These are phyloP conservation scores for Trinorchestia longiramus DNA, from an alignment of 1,140 invertebrate species.

Conservation along the genomic window DNA sequence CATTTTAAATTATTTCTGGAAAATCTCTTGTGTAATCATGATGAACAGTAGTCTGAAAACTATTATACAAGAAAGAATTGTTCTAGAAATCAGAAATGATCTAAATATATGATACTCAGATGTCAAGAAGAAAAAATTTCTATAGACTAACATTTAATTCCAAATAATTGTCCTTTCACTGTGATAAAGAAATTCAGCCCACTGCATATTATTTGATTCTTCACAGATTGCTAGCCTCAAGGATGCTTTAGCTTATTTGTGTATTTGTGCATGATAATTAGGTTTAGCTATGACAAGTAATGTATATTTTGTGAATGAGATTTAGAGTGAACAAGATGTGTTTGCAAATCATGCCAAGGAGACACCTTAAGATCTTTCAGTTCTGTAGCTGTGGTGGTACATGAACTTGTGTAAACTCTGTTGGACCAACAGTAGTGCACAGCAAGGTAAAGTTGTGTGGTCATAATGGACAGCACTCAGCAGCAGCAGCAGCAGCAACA, in stretches of 20 bases:
- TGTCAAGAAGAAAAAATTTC: too few species aligned
- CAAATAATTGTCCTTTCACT: background rate
- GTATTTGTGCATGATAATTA: conserved; percentile 44
- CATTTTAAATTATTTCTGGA: too few species aligned
- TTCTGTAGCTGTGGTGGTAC: conserved; percentile 13
- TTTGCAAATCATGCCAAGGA: background rate
- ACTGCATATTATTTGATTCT: background rate
- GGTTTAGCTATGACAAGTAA: background rate
- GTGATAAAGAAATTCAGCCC: background rate
- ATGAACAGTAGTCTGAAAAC: too few species aligned
- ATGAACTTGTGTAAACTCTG: background rate
- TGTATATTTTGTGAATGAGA: conserved; percentile 34
- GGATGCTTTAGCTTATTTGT: background rate
- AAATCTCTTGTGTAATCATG: too few species aligned
- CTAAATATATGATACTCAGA: too few species aligned
- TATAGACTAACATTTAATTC: too few species aligned
- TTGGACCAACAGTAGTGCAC: background rate
- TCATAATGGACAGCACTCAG: background rate
- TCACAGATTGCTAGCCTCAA: background rate
- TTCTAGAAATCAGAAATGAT: too few species aligned
- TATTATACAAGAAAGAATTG: too few species aligned
- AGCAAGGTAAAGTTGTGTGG: background rate
- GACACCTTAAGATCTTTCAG: conserved; percentile 12
- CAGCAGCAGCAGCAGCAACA: conserved; percentile 16
- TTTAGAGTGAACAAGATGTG: background rate